These are phyloP conservation scores for Zosterops hypoxanthus DNA, from an alignment of 2,113 vertebrate species.

Conservation along the genomic window DNA sequence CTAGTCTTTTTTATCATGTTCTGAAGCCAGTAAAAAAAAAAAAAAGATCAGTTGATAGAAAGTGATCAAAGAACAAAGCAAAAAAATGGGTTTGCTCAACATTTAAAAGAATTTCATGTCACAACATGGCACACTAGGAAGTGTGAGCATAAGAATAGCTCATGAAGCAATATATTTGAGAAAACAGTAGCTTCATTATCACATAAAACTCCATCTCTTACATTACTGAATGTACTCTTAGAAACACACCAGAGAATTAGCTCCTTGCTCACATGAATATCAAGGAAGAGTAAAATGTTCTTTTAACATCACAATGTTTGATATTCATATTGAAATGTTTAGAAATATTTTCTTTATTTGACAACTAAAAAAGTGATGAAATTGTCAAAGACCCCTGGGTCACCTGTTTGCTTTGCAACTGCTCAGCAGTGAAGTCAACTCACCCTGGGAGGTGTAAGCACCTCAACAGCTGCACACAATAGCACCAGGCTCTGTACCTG, in stretches of 20 bases:
- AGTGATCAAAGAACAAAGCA: not conserved
- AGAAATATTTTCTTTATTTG: not conserved
- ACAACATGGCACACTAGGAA: not conserved
- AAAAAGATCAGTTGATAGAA: not conserved
- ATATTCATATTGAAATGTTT: not conserved
- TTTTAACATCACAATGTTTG: not conserved
- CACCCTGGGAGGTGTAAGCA: not conserved
- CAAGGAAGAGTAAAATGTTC: not conserved
- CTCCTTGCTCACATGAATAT: not conserved
- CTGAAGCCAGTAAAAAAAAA: not conserved
- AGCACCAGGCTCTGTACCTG: not conserved
- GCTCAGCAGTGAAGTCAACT: not conserved
- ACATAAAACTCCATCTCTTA: not conserved
- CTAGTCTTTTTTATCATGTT: not conserved
- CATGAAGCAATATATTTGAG: not conserved
- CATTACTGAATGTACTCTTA: not conserved
- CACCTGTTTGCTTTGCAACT: not conserved
- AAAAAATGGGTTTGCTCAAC: not conserved
- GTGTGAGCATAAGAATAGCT: not conserved
- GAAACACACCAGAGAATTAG: not conserved
- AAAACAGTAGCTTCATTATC: not conserved
- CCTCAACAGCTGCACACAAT: not conserved
- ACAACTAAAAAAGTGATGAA: not conserved
- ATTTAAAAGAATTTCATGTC: not conserved
- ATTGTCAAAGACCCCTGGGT: not conserved